Base-by-base conservation (phyloP, 1,140 invertebrate genomes). In the Aphelinus atriplicis region DNA sequence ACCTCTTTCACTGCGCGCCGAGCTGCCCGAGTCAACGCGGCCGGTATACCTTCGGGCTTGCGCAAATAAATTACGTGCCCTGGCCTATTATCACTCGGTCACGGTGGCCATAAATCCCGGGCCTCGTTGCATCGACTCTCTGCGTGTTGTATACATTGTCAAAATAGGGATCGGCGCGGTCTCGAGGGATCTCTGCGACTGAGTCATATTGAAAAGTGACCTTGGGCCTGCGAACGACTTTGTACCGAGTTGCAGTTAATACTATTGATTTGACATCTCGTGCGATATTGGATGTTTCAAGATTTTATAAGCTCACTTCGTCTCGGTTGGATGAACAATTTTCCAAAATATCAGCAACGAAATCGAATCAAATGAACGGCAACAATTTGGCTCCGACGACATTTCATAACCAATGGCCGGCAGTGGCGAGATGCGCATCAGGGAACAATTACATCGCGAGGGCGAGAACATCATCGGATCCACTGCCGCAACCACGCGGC, bases 41-140 rank as follows among this genome's bases (percentile, higher is more conserved):
- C 56, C 68, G 46, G 55, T 61, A 67, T 69, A 78, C 76, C 73
- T 73, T 48, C 62, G 79, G 76, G 68, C 51, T 53, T 26, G 7
- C 63, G 63, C 69, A 77, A 81, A 85, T 85, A 67, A 77, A 80
- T 86, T 82, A 84, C 79, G 82, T 83, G n/a, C 45, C 77, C 78
- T 58, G 80, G 76, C 71, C 81, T 81, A 86, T 86, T 86, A 86
- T 87, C 85, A 84, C 82, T 85, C 84, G 70, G 81, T 85, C 84
- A 85, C 80, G 78, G 77, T 42, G 47, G 67, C 79, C 78, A 78
- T 81, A 78, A 81, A 80, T 81, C 75, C 74, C 77, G 69, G 57
- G 26, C 4, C 79, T 76, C 76, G 81, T 82, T 84, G 75, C 80
- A 76, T 79, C 75, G 74, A 63, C 73, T 60, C 75, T 80, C 74